Evolutionary conservation across 2,888 invertebrate species (phyloP).

Genomic region (Frankliniella fusca): DNA sequence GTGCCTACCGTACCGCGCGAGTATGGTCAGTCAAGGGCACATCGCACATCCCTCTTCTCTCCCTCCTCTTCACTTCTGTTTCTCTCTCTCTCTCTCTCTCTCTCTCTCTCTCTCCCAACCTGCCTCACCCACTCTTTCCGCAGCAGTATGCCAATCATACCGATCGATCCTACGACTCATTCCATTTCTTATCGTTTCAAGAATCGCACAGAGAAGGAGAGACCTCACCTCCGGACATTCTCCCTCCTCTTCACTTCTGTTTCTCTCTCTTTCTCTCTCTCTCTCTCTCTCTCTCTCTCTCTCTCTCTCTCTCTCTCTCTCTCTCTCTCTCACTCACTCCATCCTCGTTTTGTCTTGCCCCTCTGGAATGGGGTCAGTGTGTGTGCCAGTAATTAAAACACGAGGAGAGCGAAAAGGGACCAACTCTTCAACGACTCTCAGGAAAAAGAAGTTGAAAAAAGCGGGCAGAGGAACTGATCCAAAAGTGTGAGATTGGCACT

Average conservation of each 20-base stretch:
- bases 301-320: slow-evolving; percentile 35
- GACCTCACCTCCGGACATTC: not conserved
- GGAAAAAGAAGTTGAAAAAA: not conserved
- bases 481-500: too few species aligned
- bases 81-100: too few species aligned
- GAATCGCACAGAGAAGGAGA: slow-evolving; percentile 33
- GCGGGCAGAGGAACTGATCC: too few species aligned
- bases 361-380: not conserved
- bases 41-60: too few species aligned
- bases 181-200: not conserved
- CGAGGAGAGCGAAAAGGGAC: too few species aligned
- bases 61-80: too few species aligned
- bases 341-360: not conserved
- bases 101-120: too few species aligned
- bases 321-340: not conserved
- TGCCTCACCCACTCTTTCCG: too few species aligned
- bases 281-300: slow-evolving; percentile 21
- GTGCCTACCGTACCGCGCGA: too few species aligned
- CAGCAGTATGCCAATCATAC: not conserved
- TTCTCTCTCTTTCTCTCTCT: not conserved
- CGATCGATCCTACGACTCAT: not conserved
- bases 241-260: slow-evolving; percentile 23
- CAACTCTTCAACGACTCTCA: not conserved
- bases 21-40: too few species aligned
- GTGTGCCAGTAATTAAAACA: not conserved